These are phyloP conservation scores for Rhopalosiphum nymphaeae DNA, from an alignment of 2,888 invertebrate genomes.

Conservation along the genomic window DNA sequence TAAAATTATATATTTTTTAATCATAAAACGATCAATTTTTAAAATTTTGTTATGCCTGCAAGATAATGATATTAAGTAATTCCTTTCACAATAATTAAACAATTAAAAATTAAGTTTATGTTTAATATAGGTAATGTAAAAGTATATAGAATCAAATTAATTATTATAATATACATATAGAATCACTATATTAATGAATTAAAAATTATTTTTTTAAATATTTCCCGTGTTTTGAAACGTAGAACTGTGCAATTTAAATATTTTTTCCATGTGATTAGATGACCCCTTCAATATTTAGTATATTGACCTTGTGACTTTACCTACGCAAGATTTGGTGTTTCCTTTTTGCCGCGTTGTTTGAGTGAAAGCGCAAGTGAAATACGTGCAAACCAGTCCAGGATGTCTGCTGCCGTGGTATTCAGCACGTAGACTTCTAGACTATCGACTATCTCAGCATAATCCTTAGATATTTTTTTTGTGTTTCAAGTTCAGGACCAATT, in stretches of 20 bases:
- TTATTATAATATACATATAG: not conserved
- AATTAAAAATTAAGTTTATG: not conserved
- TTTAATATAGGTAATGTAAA: not conserved
- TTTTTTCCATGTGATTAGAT: not conserved
- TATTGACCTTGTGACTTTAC: constrained; percentile 57
- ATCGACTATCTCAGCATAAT: not conserved
- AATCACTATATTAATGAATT: not conserved
- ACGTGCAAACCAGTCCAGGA: constrained; percentile 59
- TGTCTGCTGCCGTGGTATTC: constrained; percentile 44
- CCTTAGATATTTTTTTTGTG: not conserved
- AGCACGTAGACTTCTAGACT: constrained; percentile 9
- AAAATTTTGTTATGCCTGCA: not conserved
- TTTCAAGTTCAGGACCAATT: not conserved
- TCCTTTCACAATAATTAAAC: constrained; percentile 19
- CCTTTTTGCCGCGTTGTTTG: constrained; percentile 34
- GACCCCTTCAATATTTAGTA: not conserved
- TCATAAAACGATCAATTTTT: not conserved
- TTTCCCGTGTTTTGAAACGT: not conserved
- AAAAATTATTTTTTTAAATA: not conserved
- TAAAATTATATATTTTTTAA: constrained; percentile 19
- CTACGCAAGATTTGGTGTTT: constrained; percentile 46
- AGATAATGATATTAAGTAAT: not conserved
- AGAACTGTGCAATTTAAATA: not conserved
- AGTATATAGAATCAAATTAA: not conserved
- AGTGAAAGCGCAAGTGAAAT: constrained; percentile 61